Evolutionary conservation across 2,797 vertebrate genomes (phyloP), one percentile per base, ranked within the genome.

Genomic region (Menidia menidia): DNA sequence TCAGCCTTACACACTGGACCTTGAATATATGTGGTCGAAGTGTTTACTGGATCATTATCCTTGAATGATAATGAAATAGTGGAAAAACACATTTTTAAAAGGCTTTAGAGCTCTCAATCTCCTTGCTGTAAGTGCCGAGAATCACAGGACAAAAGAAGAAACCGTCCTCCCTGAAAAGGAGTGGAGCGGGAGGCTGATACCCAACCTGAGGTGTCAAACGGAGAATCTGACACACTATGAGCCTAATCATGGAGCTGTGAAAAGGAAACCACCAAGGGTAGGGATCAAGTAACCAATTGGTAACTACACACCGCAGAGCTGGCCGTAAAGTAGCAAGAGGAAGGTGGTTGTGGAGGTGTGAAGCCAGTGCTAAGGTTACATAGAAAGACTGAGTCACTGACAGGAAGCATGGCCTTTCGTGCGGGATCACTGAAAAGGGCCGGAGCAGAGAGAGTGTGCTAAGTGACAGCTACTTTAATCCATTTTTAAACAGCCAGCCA

Each of bases 331-430:
- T 65, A 76, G 75, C 82, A 59, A 84, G 85, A 83, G 79, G 85
- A 82, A 91, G 87, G 91, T 92, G 91, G 79, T 82, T 32, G 50
- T 19, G 64, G 68, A 90, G 88, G 92, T n/a, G 90, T n/a, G 60
- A 84, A 55, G 76, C 25, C 44, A 19, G 11, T 33, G 83, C 89
- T 94, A 89, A 15, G 77, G 92, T 93, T 95, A 92, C 93, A 54
- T 91, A 95, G 92, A 95, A 96, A 95, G 73, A 93, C 69, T 94
- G 94, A 96, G 88, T 95, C 94, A 95, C 89, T 76, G 86, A 80
- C 85, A 92, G 87, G 88, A 93, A 92, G 84, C 80, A 33, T 66
- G 25, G 68, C 32, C 51, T 82, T 87, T 84, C 81, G 89, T 87
- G 82, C 64, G 45, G 78, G 83, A 92, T 89, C 83, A 82, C 59